Evolutionary conservation across 2,797 vertebrate genomes (phyloP), one percentile per base, ranked within the genome.

Genomic region (Helicolenus hilgendorfi): DNA sequence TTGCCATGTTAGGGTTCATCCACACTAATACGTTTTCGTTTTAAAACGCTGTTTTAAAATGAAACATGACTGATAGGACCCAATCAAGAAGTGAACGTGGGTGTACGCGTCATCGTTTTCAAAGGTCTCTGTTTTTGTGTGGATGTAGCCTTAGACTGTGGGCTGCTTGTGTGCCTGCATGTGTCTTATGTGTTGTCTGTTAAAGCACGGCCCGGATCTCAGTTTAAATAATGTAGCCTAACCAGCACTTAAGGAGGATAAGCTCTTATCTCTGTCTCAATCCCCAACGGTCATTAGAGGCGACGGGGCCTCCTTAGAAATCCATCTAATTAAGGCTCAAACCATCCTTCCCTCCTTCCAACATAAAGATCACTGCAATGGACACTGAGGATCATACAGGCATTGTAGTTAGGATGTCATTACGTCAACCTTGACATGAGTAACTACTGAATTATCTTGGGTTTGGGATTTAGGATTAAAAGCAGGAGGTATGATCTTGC

Each of bases 181-280:
- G 67, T 65, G 36, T 84, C 77, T 74, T 58, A 64, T 67, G 72
- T 79, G 77, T 75, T 76, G 77, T 63, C 67, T 38, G 77, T 83
- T 72, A 83, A 86, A 85, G 89, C 84, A 33, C 60, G 7, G 77
- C 79, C 70, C 29, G 70, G 91, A 94, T 91, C 86, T 84, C 45
- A 31, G 60, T 68, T 60, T 79, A 70, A 94, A 95, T 95, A 94
- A 89, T 65, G 81, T 69, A 79, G 92, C 87, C 88, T 88, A 73
- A 70, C 81, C 53, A 83, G 72, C 85, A 84, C 86, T 94, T 87
- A 86, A 88, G 84, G 74, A 85, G 85, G 91, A 95, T 95, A 93
- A 96, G 85, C 88, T 72, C 88, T 95, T 90, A 95, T 95, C 94
- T 90, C 74, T 26, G 72, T 84, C 79, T 85, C 88, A 96, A 95